Evolutionary conservation across 2,113 vertebrate species (phyloP), one percentile per base, ranked within the genome.

Genomic region (Mesitornis unicolor): DNA sequence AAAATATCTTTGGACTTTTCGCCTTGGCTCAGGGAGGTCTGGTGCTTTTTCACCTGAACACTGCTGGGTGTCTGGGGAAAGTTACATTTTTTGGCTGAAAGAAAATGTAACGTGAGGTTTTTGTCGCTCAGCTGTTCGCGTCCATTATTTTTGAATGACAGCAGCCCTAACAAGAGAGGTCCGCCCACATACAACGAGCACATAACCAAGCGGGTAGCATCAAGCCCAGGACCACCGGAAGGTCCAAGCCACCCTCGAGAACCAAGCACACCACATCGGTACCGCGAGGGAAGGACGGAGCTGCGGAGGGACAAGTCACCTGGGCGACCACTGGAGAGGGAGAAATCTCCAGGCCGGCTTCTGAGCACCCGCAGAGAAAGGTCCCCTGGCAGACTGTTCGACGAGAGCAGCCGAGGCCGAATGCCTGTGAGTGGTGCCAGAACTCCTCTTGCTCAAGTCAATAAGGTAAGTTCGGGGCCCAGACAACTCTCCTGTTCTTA

Each of bases 141-240:
- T 87, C 71, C 47, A 87, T 97, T 96, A 36, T 96, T 90, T 97
- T 88, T 97, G 74, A 70, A 89, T 93, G 80, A 73, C 98, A 98
- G 98, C 48, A 99, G 99, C 96, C 99, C 99, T 48, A 99, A 99
- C 96, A 99, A 99, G 98, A 98, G 99, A n/a, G 98, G 99, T 10
- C 99, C 99, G 0, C 99, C 99, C 38, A 99, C 99, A 1, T 99
- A 99, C 98, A 99, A 99, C 7, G 99, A 99, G 98, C 99, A 99
- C 98, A 99, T 99, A 97, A 98, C 99, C 96, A 99, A 99, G 97
- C 98, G 99, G 1, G 98, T 99, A 95, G 98, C 99, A 7, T 99
- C 99, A 14, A 99, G 99, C 79, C 99, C 99, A 0, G 98, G 98
- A 2, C 98, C 98, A 6, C 98, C 98, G 0, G 99, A 99, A 73